A percentile compares a stretch with the other conserved stretches of the same genome.
phyloP scores from a whole-genome alignment of 53 echinoderm and acorn worm genomes.

The Holothuria leucospilota region DNA sequence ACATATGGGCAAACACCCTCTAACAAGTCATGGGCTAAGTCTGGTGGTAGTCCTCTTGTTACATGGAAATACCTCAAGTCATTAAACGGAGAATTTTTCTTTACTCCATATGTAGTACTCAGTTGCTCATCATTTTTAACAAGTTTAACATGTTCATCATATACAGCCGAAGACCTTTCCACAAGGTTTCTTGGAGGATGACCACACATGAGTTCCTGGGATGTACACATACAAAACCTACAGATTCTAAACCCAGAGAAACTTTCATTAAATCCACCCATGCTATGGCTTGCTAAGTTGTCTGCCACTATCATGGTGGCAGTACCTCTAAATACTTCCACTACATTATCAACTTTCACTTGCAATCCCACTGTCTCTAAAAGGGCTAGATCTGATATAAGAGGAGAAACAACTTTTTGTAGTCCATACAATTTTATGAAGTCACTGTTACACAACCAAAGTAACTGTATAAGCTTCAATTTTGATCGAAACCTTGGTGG shows the following conservation, averaged over 20 bases:
- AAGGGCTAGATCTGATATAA: conserved; percentile 41
- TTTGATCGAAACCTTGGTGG: conserved; percentile 58
- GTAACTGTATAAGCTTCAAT: conserved; percentile 57
- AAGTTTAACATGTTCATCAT: conserved; percentile 52
- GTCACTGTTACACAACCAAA: background rate
- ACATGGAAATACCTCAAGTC: conserved; percentile 60
- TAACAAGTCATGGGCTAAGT: conserved; percentile 21
- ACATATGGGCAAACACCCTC: conserved; percentile 51
- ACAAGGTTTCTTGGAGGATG: conserved; percentile 31
- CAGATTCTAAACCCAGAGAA: conserved; percentile 59
- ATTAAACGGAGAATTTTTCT: conserved; percentile 48
- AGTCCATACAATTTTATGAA: conserved; percentile 49
- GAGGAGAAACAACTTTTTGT: conserved; percentile 33
- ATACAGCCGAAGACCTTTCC: conserved; percentile 42
- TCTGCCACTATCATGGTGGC: conserved; percentile 63
- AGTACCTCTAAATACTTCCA: conserved; percentile 52
- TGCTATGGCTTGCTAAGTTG: conserved; percentile 66
- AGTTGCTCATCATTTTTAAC: background rate
- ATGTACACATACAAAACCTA: conserved; percentile 37
- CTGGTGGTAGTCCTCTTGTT: conserved; percentile 56
- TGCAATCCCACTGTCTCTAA: conserved; percentile 59
- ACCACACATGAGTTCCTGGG: conserved; percentile 18
- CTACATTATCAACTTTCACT: conserved; percentile 42
- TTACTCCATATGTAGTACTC: conserved; percentile 66
- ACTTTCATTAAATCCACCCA: conserved; percentile 68